phyloP scores from a whole-genome alignment of 2,113 vertebrate species.

The Eulemur macaco region DNA sequence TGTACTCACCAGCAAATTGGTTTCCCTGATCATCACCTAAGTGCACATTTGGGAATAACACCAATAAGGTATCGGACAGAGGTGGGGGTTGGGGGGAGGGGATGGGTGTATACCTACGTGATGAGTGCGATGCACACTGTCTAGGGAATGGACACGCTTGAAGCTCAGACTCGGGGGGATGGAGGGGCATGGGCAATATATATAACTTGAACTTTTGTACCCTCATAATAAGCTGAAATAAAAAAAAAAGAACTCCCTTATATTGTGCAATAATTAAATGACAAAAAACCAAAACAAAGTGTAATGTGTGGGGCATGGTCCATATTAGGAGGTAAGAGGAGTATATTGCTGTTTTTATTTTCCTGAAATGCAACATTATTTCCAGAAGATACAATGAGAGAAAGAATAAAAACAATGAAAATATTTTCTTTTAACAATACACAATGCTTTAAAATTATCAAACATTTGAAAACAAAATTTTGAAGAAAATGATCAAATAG shows the following conservation, averaged over 20 bases:
- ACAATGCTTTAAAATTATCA: background rate
- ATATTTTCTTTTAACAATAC: background rate
- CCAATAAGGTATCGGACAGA: too few relatives aligned
- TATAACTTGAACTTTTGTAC: too few relatives aligned
- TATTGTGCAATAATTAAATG: background rate
- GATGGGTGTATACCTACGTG: too few relatives aligned
- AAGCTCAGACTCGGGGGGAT: too few relatives aligned
- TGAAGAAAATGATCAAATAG: background rate
- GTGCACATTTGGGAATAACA: too few relatives aligned
- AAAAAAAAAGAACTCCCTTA: background rate
- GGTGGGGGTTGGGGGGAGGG: too few relatives aligned
- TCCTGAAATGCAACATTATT: background rate
- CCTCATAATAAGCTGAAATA: too few relatives aligned
- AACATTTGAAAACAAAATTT: background rate
- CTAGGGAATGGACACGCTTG: too few relatives aligned
- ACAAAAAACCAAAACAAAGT: background rate
- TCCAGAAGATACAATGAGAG: background rate
- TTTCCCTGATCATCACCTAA: too few relatives aligned
- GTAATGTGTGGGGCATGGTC: background rate
- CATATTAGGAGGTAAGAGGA: background rate
- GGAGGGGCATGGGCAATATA: too few relatives aligned
- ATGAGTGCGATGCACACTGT: too few relatives aligned
- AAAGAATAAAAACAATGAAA: background rate
- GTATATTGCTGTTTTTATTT: background rate
- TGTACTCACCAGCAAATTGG: too few relatives aligned